Percentiles rank a stretch among this genome's conserved stretches.
These are phyloP conservation scores for Hyalella azteca DNA, from an alignment of 2,888 invertebrate species.

Conservation along the genomic window DNA sequence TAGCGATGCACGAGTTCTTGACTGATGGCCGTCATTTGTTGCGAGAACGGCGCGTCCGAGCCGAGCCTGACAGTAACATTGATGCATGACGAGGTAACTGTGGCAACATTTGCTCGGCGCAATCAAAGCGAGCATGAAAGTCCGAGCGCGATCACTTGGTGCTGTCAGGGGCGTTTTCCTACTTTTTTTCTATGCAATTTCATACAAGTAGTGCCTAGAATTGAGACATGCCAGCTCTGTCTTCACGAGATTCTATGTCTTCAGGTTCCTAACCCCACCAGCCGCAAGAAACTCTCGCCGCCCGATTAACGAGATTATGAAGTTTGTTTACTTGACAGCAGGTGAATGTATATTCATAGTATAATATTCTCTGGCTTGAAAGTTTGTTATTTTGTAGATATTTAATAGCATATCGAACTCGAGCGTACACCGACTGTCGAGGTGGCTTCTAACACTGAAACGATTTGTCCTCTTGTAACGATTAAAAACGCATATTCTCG, in stretches of 20 bases:
- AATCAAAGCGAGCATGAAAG: not conserved
- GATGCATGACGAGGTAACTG: not conserved
- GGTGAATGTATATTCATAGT: not conserved
- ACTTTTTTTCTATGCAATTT: not conserved
- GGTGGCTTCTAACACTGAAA: too few species aligned
- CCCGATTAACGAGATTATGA: not conserved
- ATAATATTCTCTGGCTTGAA: too few species aligned
- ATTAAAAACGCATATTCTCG: too few species aligned
- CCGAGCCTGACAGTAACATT: conserved; percentile 14
- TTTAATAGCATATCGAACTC: too few species aligned
- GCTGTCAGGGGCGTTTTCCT: not conserved
- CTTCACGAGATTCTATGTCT: not conserved
- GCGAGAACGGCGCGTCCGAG: not conserved
- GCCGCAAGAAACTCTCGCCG: not conserved
- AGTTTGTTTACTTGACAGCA: not conserved
- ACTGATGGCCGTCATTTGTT: conserved; percentile 23
- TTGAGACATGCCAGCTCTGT: not conserved
- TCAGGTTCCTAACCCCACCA: not conserved
- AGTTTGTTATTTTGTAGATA: too few species aligned
- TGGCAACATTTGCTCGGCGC: not conserved
- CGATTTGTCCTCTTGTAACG: too few species aligned
- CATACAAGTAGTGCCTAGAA: not conserved
- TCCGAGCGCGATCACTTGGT: not conserved
- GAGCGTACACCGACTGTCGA: too few species aligned
- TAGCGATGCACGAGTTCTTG: not conserved